These are phyloP conservation scores for Glaucidium brasilianum DNA, from an alignment of 2,113 vertebrate genomes.

Conservation along the genomic window DNA sequence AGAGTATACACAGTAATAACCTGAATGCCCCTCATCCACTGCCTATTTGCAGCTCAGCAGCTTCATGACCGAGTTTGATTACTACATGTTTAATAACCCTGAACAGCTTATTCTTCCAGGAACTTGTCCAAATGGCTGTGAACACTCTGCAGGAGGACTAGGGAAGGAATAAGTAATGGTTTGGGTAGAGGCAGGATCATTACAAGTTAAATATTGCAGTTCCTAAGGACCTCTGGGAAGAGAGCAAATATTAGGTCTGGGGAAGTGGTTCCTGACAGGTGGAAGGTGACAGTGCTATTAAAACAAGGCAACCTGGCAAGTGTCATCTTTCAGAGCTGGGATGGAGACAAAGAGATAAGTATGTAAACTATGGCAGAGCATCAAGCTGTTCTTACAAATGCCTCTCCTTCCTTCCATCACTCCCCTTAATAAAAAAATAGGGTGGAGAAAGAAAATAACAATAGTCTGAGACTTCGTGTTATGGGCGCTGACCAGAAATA, in stretches of 20 bases:
- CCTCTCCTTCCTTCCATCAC: background rate
- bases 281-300: background rate
- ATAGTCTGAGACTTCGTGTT: background rate
- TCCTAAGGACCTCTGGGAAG: background rate
- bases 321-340: background rate
- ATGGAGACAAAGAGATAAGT: background rate
- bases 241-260: background rate
- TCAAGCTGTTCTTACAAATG: background rate
- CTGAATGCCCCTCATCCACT: background rate
- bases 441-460: background rate
- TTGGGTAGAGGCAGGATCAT: background rate
- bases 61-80: background rate
- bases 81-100: background rate
- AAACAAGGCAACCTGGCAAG: background rate
- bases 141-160: background rate
- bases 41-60: background rate
- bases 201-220: background rate
- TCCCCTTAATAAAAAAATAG: background rate
- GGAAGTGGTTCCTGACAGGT: background rate
- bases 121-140: background rate
- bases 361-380: fast-evolving
- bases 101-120: background rate
- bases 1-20: background rate
- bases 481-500: background rate
- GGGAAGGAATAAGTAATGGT: background rate